Base-by-base conservation (phyloP, 2,888 invertebrate species). In the Pheosia tremula region DNA sequence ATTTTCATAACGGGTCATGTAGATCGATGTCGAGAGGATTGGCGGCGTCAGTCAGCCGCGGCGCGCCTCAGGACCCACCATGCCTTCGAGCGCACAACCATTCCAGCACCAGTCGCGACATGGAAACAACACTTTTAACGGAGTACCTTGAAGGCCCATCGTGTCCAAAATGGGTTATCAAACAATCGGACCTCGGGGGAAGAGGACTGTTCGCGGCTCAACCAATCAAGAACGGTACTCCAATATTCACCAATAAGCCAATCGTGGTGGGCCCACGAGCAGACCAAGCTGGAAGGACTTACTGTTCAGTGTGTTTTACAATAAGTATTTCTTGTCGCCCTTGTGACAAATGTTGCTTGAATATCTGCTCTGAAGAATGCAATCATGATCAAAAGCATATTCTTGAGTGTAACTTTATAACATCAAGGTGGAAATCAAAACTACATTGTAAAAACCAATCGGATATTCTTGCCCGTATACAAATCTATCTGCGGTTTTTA, bases 181-280 rank as follows among this genome's bases (percentile, higher is more conserved):
- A 87, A 67, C 81, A 88, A 70, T 96, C 97, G 0, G 74, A 82
- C 11, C 82, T 96, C 11, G 95, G 96, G 38, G 97, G 97, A 24
- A 95, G 96, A 68, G 97, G 97, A 39, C 76, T 97, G 36, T 96
- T 97, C 73, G 96, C 97, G 41, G 90, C 88, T 3, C 89, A 94
- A 61, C 92, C 95, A 71, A 95, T 97, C 57, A 85, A 90, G 64
- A 86, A 88, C 59, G 96, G 96, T 58, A 95, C 95, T 74, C 77
- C 96, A 5, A 95, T 97, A 66, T 97, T 96, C 79, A 85, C 88
- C 37, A 97, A 97, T 81, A 91, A 88, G 59, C 96, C 97, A 0
- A 80, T 97, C 36, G 90, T 96, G 3, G 80, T 95, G 41, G 97
- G 96, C 1, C 96, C 96, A 0, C 94, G 96, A 56, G 93, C 94